These are phyloP conservation scores for Drosophila conformis DNA, from an alignment of 2,888 invertebrate species.

Conservation along the genomic window DNA sequence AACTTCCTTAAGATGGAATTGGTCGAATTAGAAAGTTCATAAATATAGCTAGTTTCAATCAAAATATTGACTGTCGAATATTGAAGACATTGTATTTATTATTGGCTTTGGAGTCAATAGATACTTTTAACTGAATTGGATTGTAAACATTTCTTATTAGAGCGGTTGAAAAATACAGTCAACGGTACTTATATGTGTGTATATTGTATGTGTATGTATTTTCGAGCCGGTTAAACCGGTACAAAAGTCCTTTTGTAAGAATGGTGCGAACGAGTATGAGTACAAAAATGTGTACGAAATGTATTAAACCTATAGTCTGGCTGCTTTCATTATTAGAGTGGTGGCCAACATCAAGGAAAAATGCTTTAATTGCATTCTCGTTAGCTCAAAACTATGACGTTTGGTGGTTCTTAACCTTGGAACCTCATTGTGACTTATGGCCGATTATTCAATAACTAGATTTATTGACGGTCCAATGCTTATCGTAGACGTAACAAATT, in stretches of 20 bases:
- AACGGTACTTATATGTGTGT: neutral
- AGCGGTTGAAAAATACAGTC: neutral
- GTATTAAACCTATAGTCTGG: neutral
- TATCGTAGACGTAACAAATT: constrained; percentile 9
- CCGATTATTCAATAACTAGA: constrained; percentile 1
- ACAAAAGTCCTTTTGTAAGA: constrained; percentile 5
- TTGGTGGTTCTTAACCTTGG: constrained; percentile 1
- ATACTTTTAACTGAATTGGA: neutral
- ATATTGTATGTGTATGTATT: constrained; percentile 11
- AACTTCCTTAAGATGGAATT: neutral
- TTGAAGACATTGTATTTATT: neutral
- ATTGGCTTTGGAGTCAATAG: neutral
- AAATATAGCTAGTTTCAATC: constrained; percentile 68
- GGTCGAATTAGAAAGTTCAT: constrained; percentile 58
- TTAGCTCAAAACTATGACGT: neutral
- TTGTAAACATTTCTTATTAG: neutral
- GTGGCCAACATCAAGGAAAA: neutral
- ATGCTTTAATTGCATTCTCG: neutral
- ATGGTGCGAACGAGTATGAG: no score
- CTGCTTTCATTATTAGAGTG: neutral
- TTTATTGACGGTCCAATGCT: neutral
- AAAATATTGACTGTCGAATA: neutral
- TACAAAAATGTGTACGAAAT: neutral
- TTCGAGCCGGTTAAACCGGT: constrained; percentile 6
- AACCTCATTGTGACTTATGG: constrained; percentile 3